These are phyloP conservation scores for Diachrysia chrysitis DNA, from an alignment of 2,888 invertebrate species.

Conservation along the genomic window DNA sequence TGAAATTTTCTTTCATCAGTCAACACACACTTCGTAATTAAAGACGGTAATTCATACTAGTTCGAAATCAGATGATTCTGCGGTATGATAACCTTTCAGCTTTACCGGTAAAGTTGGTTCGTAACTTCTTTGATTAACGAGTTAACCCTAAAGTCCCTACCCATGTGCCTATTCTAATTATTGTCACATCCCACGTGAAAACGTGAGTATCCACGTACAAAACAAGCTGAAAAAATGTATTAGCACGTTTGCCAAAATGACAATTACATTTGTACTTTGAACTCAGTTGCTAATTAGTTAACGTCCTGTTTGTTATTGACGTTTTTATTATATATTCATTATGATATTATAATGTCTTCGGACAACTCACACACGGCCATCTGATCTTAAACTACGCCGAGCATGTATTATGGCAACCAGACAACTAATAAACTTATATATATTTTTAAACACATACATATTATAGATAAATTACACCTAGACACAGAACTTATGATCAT, in stretches of 20 bases:
- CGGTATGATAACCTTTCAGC: not conserved
- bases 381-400: too few species aligned
- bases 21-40: too few species aligned
- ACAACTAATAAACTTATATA: too few species aligned
- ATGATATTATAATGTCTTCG: not conserved
- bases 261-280: slow-evolving; percentile 29
- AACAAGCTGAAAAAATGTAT: slow-evolving; percentile 21
- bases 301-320: not conserved
- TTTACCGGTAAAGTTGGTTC: not conserved
- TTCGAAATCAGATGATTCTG: too few species aligned
- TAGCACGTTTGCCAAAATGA: slow-evolving; percentile 40
- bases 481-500: too few species aligned
- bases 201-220: slow-evolving; percentile 24
- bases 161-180: slow-evolving; percentile 20
- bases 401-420: too few species aligned
- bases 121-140: not conserved
- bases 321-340: not conserved
- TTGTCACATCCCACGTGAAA: slow-evolving; percentile 24
- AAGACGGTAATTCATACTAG: too few species aligned
- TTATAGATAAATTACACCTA: too few species aligned
- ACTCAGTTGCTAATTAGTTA: slow-evolving; percentile 21
- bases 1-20: too few species aligned
- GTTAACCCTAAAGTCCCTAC: slow-evolving; percentile 13
- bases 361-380: too few species aligned
- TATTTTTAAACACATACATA: too few species aligned